Conservation (phyloP, 1,140 invertebrate species). For the Palaemon carinicauda region DNA sequence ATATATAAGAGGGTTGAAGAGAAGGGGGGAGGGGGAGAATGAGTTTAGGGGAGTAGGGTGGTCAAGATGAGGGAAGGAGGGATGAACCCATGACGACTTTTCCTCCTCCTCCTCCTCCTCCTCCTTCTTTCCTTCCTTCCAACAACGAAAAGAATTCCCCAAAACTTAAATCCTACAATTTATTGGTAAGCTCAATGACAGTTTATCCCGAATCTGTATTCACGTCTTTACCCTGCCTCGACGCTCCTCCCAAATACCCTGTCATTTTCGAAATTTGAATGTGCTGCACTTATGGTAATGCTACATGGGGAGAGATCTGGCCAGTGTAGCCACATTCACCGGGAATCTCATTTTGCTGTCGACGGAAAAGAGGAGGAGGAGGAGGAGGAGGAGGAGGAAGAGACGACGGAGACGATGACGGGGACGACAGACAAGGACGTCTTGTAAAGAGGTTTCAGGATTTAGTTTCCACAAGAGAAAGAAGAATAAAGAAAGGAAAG, state of each 20-base stretch:
- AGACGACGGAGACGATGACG: too few species aligned
- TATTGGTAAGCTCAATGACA: constrained; percentile 46
- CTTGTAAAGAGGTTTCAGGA: too few species aligned
- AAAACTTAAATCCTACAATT: constrained; percentile 48
- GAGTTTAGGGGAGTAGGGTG: background rate
- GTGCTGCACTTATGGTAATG: constrained; percentile 34
- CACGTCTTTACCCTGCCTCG: constrained; percentile 9
- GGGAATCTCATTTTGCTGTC: background rate
- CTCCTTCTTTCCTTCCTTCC: background rate
- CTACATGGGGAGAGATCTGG: background rate
- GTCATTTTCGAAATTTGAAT: constrained; percentile 44
- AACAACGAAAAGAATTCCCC: background rate
- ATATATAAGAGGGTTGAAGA: too few species aligned
- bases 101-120: background rate
- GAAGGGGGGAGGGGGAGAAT: too few species aligned
- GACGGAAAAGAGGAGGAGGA: background rate
- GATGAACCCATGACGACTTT: background rate
- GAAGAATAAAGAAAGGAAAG: too few species aligned
- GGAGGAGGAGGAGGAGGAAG: background rate
- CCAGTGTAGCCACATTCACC: background rate
- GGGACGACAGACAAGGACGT: too few species aligned
- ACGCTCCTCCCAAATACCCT: constrained; percentile 27
- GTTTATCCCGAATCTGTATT: constrained; percentile 43
- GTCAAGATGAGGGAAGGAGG: background rate
- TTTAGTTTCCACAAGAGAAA: too few species aligned